Evolutionary conservation across 2,888 invertebrate genomes (phyloP).

Genomic region (Drosophila sordidula): DNA sequence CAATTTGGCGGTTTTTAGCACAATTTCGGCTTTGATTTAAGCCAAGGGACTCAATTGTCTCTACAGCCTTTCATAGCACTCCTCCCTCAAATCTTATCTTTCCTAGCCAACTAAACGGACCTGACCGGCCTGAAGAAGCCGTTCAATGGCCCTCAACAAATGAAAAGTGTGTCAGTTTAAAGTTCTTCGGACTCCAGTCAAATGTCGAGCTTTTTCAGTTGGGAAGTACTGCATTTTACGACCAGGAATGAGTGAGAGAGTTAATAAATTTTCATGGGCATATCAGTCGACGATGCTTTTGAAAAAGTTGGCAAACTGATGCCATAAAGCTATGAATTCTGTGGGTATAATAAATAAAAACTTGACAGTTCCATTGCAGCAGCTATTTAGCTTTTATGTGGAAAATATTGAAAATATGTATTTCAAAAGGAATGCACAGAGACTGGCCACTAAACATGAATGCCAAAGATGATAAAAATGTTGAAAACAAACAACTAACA

Average conservation of each 20-base stretch:
- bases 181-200: slow-evolving; percentile 33
- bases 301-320: slow-evolving; percentile 21
- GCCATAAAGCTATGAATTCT: slow-evolving; percentile 35
- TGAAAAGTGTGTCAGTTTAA: slow-evolving; percentile 34
- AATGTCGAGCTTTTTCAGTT: slow-evolving; percentile 11
- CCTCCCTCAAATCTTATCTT: background rate
- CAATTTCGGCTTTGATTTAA: slow-evolving; percentile 64
- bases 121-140: slow-evolving; percentile 5
- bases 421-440: no score
- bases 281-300: slow-evolving; percentile 49
- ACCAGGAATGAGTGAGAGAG: background rate
- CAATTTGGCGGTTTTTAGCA: slow-evolving; percentile 58
- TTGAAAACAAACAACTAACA: no score
- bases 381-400: background rate
- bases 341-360: slow-evolving; percentile 6
- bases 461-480: no score
- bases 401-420: background rate
- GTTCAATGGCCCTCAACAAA: slow-evolving; percentile 39
- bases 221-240: slow-evolving; percentile 19
- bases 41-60: slow-evolving; percentile 15
- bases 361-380: background rate
- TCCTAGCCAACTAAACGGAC: slow-evolving; percentile 14
- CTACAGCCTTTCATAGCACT: background rate
- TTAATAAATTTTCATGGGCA: slow-evolving; percentile 38
- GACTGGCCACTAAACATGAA: no score